Evolutionary conservation across 2,113 vertebrate genomes (phyloP).

Genomic region (Drymodes brunneopygia): DNA sequence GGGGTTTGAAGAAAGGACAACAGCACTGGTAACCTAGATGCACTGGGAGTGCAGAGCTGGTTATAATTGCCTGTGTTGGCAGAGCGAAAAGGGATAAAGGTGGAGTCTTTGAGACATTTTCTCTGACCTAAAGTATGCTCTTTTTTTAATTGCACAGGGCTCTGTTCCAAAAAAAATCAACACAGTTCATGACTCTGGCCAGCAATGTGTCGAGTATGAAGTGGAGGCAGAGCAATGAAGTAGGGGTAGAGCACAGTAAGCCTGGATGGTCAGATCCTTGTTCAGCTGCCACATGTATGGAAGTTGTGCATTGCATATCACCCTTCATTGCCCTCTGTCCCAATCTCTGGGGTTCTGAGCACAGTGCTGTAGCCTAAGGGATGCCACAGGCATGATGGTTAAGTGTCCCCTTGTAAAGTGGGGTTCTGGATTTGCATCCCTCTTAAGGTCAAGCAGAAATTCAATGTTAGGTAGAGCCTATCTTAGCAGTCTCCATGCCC

Average conservation of each 20-base stretch:
- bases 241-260: background rate
- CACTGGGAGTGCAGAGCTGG: background rate
- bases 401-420: background rate
- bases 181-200: background rate
- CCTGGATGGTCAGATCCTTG: background rate
- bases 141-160: background rate
- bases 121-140: background rate
- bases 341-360: accelerated
- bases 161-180: background rate
- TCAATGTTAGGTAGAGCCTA: background rate
- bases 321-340: background rate
- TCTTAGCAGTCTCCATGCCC: background rate
- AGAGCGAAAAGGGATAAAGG: background rate
- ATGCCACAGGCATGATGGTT: background rate
- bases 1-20: background rate
- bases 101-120: background rate
- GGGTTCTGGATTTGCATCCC: background rate
- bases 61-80: background rate
- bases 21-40: background rate
- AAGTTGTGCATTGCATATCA: background rate
- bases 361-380: background rate
- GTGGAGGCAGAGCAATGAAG: background rate
- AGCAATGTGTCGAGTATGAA: background rate
- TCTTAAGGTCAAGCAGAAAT: background rate
- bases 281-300: background rate